Evolutionary conservation across 1,140 invertebrate species (phyloP).

Genomic region (Carposina sasakii): DNA sequence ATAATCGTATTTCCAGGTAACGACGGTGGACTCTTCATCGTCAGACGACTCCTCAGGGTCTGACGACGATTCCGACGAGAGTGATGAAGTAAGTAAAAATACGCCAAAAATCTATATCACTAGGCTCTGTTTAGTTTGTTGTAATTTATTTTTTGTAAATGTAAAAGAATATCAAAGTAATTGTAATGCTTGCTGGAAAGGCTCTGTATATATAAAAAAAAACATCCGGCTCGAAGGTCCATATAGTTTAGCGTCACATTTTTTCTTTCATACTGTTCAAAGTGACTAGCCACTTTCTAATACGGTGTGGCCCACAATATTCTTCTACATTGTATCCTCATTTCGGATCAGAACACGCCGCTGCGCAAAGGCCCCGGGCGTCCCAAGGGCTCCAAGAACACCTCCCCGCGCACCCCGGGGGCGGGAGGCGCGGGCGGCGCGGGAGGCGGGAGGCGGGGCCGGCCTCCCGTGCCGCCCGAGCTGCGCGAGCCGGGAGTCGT

Average conservation of each 20-base stretch:
- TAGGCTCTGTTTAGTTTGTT: no score
- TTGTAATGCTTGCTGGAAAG: no score
- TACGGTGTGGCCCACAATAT: no score
- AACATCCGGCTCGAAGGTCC: no score
- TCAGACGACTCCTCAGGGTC: conserved; percentile 60
- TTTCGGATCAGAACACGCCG: conserved; percentile 37
- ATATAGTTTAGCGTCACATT: no score
- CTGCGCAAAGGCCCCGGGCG: conserved; percentile 62
- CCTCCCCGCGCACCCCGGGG: conserved; percentile 19
- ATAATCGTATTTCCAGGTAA: conserved; percentile 57
- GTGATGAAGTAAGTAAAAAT: conserved; percentile 51
- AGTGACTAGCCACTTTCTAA: no score
- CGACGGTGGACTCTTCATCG: conserved; percentile 69
- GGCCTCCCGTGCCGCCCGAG: conserved; percentile 58
- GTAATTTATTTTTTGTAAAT: no score
- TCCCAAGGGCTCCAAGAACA: conserved; percentile 60
- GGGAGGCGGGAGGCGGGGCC: conserved; percentile 31
- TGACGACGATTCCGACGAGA: conserved; percentile 60
- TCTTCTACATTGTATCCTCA: no score
- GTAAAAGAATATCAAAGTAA: no score
- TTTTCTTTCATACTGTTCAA: no score
- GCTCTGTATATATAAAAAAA: no score
- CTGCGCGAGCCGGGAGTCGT: conserved; percentile 61
- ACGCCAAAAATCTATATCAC: no score
- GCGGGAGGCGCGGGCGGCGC: conserved; percentile 21